phyloP scores from a whole-genome alignment of 1,140 invertebrate genomes.

The Zeugodacus cucurbitae region DNA sequence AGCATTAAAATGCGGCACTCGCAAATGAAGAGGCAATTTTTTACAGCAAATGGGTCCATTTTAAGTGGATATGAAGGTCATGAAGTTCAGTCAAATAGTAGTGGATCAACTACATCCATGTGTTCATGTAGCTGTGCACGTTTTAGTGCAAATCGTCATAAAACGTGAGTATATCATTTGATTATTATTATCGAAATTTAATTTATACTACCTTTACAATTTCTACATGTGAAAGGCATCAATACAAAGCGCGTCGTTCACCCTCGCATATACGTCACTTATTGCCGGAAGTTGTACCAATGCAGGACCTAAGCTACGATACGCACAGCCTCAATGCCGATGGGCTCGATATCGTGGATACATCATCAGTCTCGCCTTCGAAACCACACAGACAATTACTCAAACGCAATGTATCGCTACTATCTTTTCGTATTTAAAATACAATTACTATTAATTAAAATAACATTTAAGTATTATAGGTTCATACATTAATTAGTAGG shows the following conservation, averaged over 20 bases:
- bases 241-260: slow-evolving; percentile 77
- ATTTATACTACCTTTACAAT: background rate
- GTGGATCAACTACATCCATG: slow-evolving; percentile 77
- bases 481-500: background rate
- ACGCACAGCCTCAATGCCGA: slow-evolving; percentile 59
- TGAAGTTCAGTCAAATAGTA: slow-evolving; percentile 70
- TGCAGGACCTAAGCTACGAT: slow-evolving; percentile 68
- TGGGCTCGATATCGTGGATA: slow-evolving; percentile 46
- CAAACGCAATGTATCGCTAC: slow-evolving; percentile 63
- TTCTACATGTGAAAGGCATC: slow-evolving; percentile 53
- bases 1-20: background rate
- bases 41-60: slow-evolving; percentile 88
- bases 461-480: background rate
- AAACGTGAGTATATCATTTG: slow-evolving; percentile 60
- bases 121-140: slow-evolving; percentile 86
- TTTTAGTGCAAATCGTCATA: slow-evolving; percentile 73
- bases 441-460: background rate
- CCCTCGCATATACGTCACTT: slow-evolving; percentile 77
- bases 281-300: slow-evolving; percentile 73
- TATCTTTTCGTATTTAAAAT: slow-evolving; percentile 55
- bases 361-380: slow-evolving; percentile 51
- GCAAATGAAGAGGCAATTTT: background rate
- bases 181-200: too few relatives aligned
- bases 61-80: slow-evolving; percentile 75
- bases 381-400: slow-evolving; percentile 54